Evolutionary conservation across 2,113 vertebrate species (phyloP), one percentile per base, ranked within the genome.

Genomic region (Herpetotheres cachinnans): DNA sequence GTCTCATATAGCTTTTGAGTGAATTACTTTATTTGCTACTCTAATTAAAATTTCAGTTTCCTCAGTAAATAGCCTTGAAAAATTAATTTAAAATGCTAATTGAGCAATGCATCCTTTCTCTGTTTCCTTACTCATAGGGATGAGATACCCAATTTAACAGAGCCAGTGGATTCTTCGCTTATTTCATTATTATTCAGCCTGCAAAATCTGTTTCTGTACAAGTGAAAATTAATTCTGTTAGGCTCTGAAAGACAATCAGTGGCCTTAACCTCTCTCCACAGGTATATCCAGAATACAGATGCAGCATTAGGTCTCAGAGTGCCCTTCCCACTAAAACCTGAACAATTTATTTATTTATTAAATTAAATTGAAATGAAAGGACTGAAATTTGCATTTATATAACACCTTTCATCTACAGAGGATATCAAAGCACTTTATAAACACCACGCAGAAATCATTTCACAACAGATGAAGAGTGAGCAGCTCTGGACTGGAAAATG

Each of bases 41-140:
- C 97, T 94, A 98, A 97, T 97, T 97, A 98, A 97, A 98, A 97
- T 94, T 97, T 83, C 90, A 80, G 94, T 95, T 98, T 97, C 90
- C 91, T 97, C 89, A 87, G 97, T 83, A 96, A 97, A 97, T 55
- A 85, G 94, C 95, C 97, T 84, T 96, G 89, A 95, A 95, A 98
- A 96, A 92, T 92, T 94, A 94, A 97, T 91, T 97, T 95, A 76
- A 97, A 90, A 95, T 72, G 79, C 86, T 96, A 97, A 97, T 97
- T 97, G 95, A 94, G 93, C 61, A 46, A 71, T 27, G 34, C 47
- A 69, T 88, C 74, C 85, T 95, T 83, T 91, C 87, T 76, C 95
- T 12, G 25, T 70, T 96, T 96, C 93, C 93, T 89, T 77, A 97
- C 93, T 96, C 12, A 17, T 20, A 84, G 81, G 91, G 85, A 92